phyloP scores from a whole-genome alignment of 2,888 invertebrate species.

The Athalia rosae region DNA sequence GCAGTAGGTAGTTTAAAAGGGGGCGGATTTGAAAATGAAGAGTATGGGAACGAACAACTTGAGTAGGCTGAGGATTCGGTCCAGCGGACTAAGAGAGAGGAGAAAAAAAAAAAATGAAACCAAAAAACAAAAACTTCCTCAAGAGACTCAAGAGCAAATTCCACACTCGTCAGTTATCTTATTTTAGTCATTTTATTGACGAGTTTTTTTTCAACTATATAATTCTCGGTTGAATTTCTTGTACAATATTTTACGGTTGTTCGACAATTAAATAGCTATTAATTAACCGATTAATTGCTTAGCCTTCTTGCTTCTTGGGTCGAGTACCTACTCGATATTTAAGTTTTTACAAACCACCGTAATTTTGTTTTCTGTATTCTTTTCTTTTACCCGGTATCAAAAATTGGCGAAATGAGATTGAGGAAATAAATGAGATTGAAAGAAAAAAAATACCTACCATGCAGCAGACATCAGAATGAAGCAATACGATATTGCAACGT shows the following conservation, averaged over 20 bases:
- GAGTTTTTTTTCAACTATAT: background rate
- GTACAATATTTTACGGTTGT: background rate
- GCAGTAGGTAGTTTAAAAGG: background rate
- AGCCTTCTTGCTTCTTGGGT: constrained; percentile 1
- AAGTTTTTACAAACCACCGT: no score
- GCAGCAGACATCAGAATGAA: no score
- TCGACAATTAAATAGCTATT: constrained; percentile 47
- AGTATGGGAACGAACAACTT: background rate
- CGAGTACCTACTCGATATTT: background rate
- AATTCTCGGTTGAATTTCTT: background rate
- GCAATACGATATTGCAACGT: no score
- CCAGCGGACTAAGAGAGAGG: background rate
- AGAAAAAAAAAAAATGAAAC: no score
- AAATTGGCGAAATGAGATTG: background rate
- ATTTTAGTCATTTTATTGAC: background rate
- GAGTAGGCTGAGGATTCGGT: constrained; percentile 10
- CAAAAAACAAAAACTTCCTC: no score
- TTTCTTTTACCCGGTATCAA: background rate
- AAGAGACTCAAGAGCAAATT: no score
- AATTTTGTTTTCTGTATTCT: background rate
- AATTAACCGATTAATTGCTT: constrained; percentile 53
- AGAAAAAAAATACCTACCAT: no score
- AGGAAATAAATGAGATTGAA: background rate
- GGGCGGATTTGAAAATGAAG: constrained; percentile 35
- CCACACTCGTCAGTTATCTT: background rate